Conservation (phyloP, 1,140 invertebrate genomes). For the Capitella teleta region DNA sequence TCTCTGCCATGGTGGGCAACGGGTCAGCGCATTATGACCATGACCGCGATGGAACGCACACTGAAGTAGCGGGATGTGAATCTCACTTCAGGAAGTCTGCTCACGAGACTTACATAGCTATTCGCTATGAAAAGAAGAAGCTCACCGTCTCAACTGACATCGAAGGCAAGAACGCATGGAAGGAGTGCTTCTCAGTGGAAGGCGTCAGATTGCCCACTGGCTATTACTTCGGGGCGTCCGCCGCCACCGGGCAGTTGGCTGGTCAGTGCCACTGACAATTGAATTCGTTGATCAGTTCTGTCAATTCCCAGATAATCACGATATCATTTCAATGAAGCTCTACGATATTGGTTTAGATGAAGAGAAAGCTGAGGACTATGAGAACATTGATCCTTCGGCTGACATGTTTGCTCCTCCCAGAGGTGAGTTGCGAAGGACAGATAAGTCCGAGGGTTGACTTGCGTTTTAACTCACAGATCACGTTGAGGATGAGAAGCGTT, state of each 20-base stretch:
- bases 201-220: slow-evolving; percentile 86
- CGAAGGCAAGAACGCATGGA: slow-evolving; percentile 83
- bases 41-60: slow-evolving; percentile 95
- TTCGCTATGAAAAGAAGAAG: slow-evolving; percentile 81
- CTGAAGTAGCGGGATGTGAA: slow-evolving; percentile 71
- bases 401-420: slow-evolving; percentile 68
- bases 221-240: slow-evolving; percentile 87
- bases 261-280: slow-evolving; percentile 30
- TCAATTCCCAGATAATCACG: slow-evolving; percentile 71
- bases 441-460: background rate
- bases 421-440: slow-evolving; percentile 36
- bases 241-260: slow-evolving; percentile 86
- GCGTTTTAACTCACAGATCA: slow-evolving; percentile 51
- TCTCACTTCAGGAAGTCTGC: slow-evolving; percentile 87
- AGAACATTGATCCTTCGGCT: slow-evolving; percentile 58
- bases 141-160: slow-evolving; percentile 82
- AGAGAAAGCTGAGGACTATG: slow-evolving; percentile 29
- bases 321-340: slow-evolving; percentile 80
- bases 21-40: slow-evolving; percentile 92
- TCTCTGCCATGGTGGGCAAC: slow-evolving; percentile 98
- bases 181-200: slow-evolving; percentile 79
- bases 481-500: slow-evolving; percentile 66
- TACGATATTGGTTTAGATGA: slow-evolving; percentile 56
- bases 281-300: background rate
- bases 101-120: slow-evolving; percentile 78